Base-by-base conservation (phyloP, 2,113 vertebrate genomes). In the Onychorhynchus coronatus region DNA sequence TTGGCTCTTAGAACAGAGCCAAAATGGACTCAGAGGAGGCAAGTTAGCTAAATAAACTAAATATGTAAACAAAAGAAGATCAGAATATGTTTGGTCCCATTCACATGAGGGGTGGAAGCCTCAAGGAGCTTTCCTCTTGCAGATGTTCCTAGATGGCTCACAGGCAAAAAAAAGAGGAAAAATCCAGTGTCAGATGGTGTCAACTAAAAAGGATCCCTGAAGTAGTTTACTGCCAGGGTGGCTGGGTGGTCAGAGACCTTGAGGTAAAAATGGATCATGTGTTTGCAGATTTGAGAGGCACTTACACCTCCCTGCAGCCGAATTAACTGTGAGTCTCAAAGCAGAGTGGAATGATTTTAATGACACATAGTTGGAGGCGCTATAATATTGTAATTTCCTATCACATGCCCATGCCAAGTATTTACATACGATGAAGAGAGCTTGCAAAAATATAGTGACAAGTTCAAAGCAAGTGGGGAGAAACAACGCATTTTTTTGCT, bases 301-400 rank as follows among this genome's bases (percentile, higher is more conserved):
- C 27, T 66, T 79, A 49, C 56, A 44, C 19, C 80, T 72, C 86
- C 74, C 84, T 88, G 62, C 31, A 94, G 35, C 8, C 47, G n/a
- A 83, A 92, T 82, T 88, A 42, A 85, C 56, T 83, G 49, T 58
- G 42, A 94, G 85, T 92, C 49, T 61, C 52, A 72, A 95, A 92
- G 78, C 41, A 55, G 75, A 70, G 21, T 2, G 8, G 71, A 31
- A 17, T 50, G 76, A 91, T 86, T 97, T 91, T 89, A 91, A 72
- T 91, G 80, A 75, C 55, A 59, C 55, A n/a, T 39, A 59, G 23
- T 87, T 86, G 47, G 55, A 90, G n/a, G 35, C n/a, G 16, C 30
- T 47, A 11, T 65, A 75, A 88, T 88, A 61, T 33, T 84, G 35
- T 44, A 11, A 94, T 92, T 65, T 62, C 46, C 83, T 9, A 39